A percentile compares a stretch with the other conserved stretches of the same genome.
These are phyloP conservation scores for Craterocephalus amniculus DNA, from an alignment of 2,797 vertebrate species.

Conservation along the genomic window DNA sequence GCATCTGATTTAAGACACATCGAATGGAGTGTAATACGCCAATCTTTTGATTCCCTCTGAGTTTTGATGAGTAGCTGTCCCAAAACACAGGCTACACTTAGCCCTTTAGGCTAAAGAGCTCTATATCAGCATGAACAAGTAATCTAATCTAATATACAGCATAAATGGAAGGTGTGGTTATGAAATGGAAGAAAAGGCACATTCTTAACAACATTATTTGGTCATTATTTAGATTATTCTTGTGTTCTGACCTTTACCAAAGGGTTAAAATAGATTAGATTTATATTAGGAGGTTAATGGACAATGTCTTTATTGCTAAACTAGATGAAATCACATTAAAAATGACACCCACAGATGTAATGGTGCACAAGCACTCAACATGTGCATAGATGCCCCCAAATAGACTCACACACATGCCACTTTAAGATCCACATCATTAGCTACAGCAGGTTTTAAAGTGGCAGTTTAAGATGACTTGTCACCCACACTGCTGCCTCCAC, in stretches of 20 bases:
- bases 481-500: conserved; percentile 70
- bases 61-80: background rate
- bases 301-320: conserved; percentile 78
- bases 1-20: conserved; percentile 5
- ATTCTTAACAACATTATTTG: conserved; percentile 71
- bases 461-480: conserved; percentile 74
- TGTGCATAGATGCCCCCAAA: conserved; percentile 29
- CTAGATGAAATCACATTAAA: conserved; percentile 82
- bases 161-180: conserved; percentile 42
- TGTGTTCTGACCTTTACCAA: conserved; percentile 74
- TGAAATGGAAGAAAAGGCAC: conserved; percentile 52
- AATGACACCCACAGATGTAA: conserved; percentile 69
- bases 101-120: conserved; percentile 32
- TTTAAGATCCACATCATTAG: conserved; percentile 73
- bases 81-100: conserved; percentile 18
- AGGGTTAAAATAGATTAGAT: conserved; percentile 80
- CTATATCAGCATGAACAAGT: conserved; percentile 40
- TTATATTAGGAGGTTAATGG: conserved; percentile 82
- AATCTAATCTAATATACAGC: conserved; percentile 20
- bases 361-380: conserved; percentile 54
- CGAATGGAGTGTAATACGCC: background rate
- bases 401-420: conserved; percentile 27
- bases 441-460: conserved; percentile 74
- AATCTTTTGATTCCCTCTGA: background rate
- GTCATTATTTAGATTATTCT: conserved; percentile 75